Evolutionary conservation across 2,888 invertebrate genomes (phyloP), one percentile per base, ranked within the genome.

Genomic region (Laspeyria flexula): DNA sequence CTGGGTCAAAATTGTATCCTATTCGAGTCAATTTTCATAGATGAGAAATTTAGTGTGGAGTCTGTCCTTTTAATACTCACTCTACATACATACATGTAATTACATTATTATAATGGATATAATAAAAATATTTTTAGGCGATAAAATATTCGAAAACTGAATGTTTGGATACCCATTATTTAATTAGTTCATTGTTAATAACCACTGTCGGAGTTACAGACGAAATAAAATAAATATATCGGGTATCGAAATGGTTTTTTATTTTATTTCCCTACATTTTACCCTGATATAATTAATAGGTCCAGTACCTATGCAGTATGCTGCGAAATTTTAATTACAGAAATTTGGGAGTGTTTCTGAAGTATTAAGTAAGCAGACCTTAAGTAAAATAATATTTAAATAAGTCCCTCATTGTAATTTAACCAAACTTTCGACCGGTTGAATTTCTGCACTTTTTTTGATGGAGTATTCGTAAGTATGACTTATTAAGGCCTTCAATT

Each of bases 81-180:
- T 91, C 89, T 91, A 88, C 89, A 88, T 90, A 90, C 90, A 88
- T 89, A 85, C 85, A 83, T 83, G 75, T 80, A 81, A 77, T 71
- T 68, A 70, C 67, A n/a, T n/a, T 69, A 73, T 65, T 57, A 34
- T 71, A 59, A 55, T 68, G 55, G 33, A 65, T 71, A 69, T 75
- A 69, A 68, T 71, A 66, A 60, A 58, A 63, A 67, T 74, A 76
- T 78, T 69, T 79, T 75, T 73, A 85, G 82, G 76, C 53, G 74
- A 59, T 81, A 69, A 79, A 73, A 65, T 79, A 80, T 76, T 77
- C 71, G 61, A 76, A 76, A 77, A 79, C 57, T 80, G 75, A 79
- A 79, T 85, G 77, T 85, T 82, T 78, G 77, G 82, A 83, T 87
- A 81, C 83, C 83, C 83, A 76, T 71, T 75, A 78, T 75, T 73